Conservation (phyloP, 2,113 vertebrate genomes). For the Labrus mixtus region DNA sequence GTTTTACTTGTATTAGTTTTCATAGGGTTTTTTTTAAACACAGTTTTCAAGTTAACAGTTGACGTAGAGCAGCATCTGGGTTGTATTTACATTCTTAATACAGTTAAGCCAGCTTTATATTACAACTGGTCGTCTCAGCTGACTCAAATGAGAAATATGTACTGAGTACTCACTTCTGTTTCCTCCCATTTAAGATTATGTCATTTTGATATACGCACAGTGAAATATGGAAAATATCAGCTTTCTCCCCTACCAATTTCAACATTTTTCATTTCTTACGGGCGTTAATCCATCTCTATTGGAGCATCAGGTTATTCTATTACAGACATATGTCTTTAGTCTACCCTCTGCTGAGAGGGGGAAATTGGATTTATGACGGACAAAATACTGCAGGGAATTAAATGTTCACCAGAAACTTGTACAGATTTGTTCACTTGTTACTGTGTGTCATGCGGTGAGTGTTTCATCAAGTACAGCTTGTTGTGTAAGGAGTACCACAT, state of each 20-base stretch:
- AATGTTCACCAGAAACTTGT: slow-evolving; percentile 67
- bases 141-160: slow-evolving; percentile 77
- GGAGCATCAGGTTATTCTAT: slow-evolving; percentile 77
- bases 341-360: slow-evolving; percentile 75
- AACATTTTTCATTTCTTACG: slow-evolving; percentile 76
- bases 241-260: slow-evolving; percentile 63
- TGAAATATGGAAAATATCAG: slow-evolving; percentile 79
- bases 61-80: slow-evolving; percentile 71
- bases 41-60: slow-evolving; percentile 36
- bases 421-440: slow-evolving; percentile 71
- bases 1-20: slow-evolving; percentile 9
- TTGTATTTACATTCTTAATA: slow-evolving; percentile 67
- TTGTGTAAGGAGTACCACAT: slow-evolving; percentile 39
- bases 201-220: slow-evolving; percentile 75
- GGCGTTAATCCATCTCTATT: slow-evolving; percentile 81
- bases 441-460: slow-evolving; percentile 44
- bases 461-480: slow-evolving; percentile 22
- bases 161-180: slow-evolving; percentile 72
- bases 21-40: slow-evolving; percentile 20
- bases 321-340: slow-evolving; percentile 81
- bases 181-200: slow-evolving; percentile 80
- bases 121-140: slow-evolving; percentile 62
- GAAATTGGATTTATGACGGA: slow-evolving; percentile 72
- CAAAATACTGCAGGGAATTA: slow-evolving; percentile 63
- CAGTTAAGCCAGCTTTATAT: slow-evolving; percentile 61